A percentile compares a stretch with the other conserved stretches of the same genome.
Evolutionary conservation across 2,113 vertebrate species (phyloP).

Genomic region (Pantherophis guttatus): DNA sequence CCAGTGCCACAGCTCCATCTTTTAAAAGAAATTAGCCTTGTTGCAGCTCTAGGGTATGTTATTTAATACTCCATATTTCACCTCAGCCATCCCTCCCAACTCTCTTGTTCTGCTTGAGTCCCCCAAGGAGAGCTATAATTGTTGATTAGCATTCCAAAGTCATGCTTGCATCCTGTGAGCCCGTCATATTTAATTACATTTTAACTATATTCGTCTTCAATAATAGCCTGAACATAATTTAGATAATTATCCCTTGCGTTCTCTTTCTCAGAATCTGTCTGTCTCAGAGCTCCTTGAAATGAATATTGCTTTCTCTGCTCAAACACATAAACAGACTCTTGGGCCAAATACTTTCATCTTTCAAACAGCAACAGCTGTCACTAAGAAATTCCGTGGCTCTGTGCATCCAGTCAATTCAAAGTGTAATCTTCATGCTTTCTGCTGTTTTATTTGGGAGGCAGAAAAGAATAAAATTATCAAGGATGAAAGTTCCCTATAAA

Average conservation of each 20-base stretch:
- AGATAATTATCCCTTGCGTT: slow-evolving; percentile 78
- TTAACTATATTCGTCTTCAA: slow-evolving; percentile 79
- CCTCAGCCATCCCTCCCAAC: slow-evolving; percentile 51
- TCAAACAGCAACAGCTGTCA: slow-evolving; percentile 57
- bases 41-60: slow-evolving; percentile 38
- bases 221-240: slow-evolving; percentile 81
- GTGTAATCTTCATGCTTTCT: slow-evolving; percentile 13
- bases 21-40: slow-evolving; percentile 52
- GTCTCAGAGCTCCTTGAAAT: slow-evolving; percentile 64
- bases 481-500: slow-evolving; percentile 36
- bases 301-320: slow-evolving; percentile 69
- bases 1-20: slow-evolving; percentile 28
- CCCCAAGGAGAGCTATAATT: slow-evolving; percentile 75
- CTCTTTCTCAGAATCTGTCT: slow-evolving; percentile 74
- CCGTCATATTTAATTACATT: slow-evolving; percentile 82
- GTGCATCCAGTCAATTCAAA: slow-evolving; percentile 30
- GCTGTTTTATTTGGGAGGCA: slow-evolving; percentile 28
- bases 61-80: slow-evolving; percentile 44
- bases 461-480: slow-evolving; percentile 19
- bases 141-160: slow-evolving; percentile 79
- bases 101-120: slow-evolving; percentile 40
- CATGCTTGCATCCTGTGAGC: slow-evolving; percentile 74
- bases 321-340: slow-evolving; percentile 70
- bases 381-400: slow-evolving; percentile 38
- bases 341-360: slow-evolving; percentile 58